These are phyloP conservation scores for Drosophila mayri DNA, from an alignment of 1,140 invertebrate genomes.

Conservation along the genomic window DNA sequence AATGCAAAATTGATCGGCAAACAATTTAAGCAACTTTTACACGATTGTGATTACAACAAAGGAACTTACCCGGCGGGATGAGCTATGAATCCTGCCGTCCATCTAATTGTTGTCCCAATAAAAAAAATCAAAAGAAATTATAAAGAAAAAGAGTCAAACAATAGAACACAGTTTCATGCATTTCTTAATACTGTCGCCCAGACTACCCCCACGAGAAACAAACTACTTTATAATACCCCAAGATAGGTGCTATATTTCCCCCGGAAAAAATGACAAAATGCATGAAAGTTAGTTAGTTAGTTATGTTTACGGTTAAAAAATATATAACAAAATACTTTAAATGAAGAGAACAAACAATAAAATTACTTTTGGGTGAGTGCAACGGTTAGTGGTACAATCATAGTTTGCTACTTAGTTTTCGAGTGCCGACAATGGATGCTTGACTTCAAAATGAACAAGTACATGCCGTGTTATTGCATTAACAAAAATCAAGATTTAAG, in stretches of 20 bases:
- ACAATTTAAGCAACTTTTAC: conserved; percentile 38
- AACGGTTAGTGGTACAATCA: not conserved
- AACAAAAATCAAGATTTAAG: conserved; percentile 4
- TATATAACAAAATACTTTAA: not conserved
- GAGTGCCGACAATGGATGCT: not conserved
- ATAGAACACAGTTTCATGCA: conserved; percentile 80
- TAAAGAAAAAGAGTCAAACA: conserved; percentile 80
- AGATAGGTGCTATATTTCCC: not conserved
- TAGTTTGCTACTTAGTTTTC: not conserved
- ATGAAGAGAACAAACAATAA: not conserved
- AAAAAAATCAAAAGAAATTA: conserved; percentile 85
- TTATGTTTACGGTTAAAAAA: conserved; percentile 1
- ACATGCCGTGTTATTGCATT: conserved; percentile 4
- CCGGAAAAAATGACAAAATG: not conserved
- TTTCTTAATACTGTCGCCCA: conserved; percentile 51
- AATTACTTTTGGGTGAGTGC: conserved; percentile 4
- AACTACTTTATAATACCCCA: not conserved
- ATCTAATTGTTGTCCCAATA: conserved; percentile 85
- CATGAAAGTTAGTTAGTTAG: not conserved
- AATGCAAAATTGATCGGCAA: conserved; percentile 18
- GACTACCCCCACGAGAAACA: not conserved
- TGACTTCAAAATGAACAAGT: conserved; percentile 1
- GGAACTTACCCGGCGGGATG: conserved; percentile 85
- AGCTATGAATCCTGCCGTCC: conserved; percentile 85
- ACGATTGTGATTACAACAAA: conserved; percentile 74